A percentile compares a stretch with the other conserved stretches of the same genome.
Conservation (phyloP, 2,888 invertebrate genomes). For the Hypomecis punctinalis region DNA sequence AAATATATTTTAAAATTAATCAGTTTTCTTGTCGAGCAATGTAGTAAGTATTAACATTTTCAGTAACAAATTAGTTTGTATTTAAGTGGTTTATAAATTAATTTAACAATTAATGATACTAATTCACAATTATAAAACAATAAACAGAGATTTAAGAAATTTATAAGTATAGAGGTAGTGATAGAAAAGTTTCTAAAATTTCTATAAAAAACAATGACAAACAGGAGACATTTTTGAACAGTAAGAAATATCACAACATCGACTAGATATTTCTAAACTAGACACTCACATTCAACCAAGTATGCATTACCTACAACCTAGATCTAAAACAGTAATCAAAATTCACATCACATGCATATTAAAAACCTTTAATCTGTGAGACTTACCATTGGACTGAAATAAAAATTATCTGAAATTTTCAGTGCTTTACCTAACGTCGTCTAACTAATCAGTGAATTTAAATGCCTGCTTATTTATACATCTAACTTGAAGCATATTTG, state of each 20-base stretch:
- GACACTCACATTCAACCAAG: conserved; percentile 24
- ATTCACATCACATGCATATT: conserved; percentile 22
- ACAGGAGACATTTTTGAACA: background rate
- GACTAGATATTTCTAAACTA: conserved; percentile 24
- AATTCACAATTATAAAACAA: no score
- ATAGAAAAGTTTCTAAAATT: no score
- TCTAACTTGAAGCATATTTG: no score
- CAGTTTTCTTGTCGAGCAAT: no score
- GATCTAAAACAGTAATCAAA: background rate
- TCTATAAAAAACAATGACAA: background rate
- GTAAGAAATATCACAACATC: conserved; percentile 21
- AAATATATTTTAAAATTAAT: no score
- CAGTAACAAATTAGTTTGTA: no score
- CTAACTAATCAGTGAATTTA: background rate
- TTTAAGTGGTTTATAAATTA: no score
- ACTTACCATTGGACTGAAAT: conserved; percentile 16
- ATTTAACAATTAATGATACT: no score
- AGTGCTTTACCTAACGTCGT: background rate
- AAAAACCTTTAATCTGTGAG: conserved; percentile 19
- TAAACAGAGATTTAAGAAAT: no score
- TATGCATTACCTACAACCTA: conserved; percentile 12
- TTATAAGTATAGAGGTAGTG: no score
- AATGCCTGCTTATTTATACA: no score
- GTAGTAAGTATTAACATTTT: no score
- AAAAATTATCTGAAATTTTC: background rate